These are phyloP conservation scores for Molossus molossus DNA, from an alignment of 2,797 vertebrate genomes.

Conservation along the genomic window DNA sequence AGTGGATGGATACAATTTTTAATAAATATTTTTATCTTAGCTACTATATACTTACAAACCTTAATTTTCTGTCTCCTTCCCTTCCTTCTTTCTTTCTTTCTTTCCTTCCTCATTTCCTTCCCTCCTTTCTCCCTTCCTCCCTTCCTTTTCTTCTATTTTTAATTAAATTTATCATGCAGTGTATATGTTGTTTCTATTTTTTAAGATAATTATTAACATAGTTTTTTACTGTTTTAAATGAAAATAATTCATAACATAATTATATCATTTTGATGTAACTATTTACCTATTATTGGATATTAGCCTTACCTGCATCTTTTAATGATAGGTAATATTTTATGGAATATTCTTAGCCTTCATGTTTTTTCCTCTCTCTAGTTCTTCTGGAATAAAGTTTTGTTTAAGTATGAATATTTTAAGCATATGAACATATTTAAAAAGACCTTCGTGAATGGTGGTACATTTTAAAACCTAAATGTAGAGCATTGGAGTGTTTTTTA, in stretches of 20 bases:
- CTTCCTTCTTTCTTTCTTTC: neutral
- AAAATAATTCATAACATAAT: neutral
- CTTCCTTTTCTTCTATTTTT: neutral
- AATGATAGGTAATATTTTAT: neutral
- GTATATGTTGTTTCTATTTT: neutral
- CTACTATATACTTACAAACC: neutral
- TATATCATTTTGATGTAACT: neutral
- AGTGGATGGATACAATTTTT: neutral
- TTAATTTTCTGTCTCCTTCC: neutral
- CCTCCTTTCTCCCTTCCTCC: neutral
- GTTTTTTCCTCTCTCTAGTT: slow-evolving; percentile 30
- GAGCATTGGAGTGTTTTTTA: neutral
- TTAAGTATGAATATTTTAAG: slow-evolving; percentile 31
- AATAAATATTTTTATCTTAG: neutral
- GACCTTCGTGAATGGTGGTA: neutral
- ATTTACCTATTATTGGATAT: neutral
- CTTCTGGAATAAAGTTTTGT: neutral
- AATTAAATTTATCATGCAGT: neutral
- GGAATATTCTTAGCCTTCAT: neutral
- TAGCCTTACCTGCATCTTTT: neutral
- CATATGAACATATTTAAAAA: neutral
- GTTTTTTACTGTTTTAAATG: neutral
- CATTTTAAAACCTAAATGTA: neutral
- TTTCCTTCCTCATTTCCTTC: neutral
- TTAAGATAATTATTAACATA: neutral